These are phyloP conservation scores for Typhlichthys subterraneus DNA, from an alignment of 2,797 vertebrate genomes.

Conservation along the genomic window DNA sequence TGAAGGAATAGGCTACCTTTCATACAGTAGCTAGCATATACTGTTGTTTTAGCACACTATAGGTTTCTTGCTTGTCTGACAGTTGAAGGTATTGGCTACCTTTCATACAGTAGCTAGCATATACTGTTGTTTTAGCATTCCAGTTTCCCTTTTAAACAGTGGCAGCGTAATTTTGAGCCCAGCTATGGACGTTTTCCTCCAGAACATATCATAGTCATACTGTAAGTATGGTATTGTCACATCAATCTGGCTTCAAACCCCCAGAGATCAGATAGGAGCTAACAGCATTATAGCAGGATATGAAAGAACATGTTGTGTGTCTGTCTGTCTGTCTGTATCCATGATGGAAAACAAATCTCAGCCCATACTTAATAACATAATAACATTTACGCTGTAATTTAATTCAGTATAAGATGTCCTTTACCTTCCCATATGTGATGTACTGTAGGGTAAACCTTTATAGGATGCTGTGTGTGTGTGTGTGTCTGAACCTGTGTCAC, in stretches of 20 bases:
- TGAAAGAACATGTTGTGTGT: conserved; percentile 24
- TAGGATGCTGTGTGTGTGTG: neutral
- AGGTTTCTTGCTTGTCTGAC: neutral
- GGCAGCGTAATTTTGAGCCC: neutral
- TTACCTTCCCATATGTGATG: neutral
- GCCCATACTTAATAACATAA: neutral
- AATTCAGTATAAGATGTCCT: conserved; percentile 17
- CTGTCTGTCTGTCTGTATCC: conserved; percentile 1
- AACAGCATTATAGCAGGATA: conserved; percentile 43
- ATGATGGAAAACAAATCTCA: conserved; percentile 23
- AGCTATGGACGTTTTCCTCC: conserved; percentile 5
- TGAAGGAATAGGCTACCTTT: neutral
- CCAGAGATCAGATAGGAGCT: conserved; percentile 37
- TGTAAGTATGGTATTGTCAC: conserved; percentile 12
- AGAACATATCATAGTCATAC: conserved; percentile 15
- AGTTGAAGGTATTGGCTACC: neutral
- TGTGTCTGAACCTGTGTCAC: neutral
- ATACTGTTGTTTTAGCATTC: neutral
- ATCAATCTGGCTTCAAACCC: conserved; percentile 27
- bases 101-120: neutral
- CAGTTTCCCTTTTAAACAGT: neutral
- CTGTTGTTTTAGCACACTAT: neutral
- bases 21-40: neutral
- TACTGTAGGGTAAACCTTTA: too few species aligned
- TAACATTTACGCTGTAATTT: too few species aligned